phyloP scores from a whole-genome alignment of 2,797 vertebrate genomes.

The Coluber constrictor region DNA sequence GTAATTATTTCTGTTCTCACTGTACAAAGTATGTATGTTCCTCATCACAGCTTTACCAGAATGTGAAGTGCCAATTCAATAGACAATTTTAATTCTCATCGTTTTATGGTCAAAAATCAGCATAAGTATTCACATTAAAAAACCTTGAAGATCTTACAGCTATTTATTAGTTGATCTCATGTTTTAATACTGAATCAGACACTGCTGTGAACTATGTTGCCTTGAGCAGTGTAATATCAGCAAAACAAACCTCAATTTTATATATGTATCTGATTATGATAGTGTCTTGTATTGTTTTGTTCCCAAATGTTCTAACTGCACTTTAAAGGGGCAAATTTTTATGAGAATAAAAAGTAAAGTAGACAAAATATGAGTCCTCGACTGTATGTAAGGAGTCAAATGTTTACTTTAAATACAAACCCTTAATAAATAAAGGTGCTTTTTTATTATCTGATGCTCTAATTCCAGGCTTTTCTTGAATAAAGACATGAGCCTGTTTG shows the following conservation, averaged over 20 bases:
- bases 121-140: neutral
- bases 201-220: neutral
- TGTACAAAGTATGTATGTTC: neutral
- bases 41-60: neutral
- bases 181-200: neutral
- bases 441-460: neutral
- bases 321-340: neutral
- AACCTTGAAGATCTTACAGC: neutral
- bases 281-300: neutral
- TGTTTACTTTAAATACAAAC: constrained; percentile 10
- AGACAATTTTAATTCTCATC: neutral
- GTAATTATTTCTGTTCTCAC: neutral
- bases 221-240: neutral
- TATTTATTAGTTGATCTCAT: neutral
- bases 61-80: neutral
- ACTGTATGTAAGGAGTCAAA: neutral
- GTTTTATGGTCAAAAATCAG: neutral
- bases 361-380: constrained; percentile 1
- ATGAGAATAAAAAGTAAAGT: neutral
- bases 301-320: constrained; percentile 12
- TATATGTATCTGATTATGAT: neutral
- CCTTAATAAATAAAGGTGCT: neutral
- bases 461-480: neutral
- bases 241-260: neutral
- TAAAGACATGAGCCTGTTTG: neutral